A percentile compares a stretch with the other conserved stretches of the same genome.
Conservation (phyloP, 2,888 invertebrate species). For the Tetheella fluctuosa region DNA sequence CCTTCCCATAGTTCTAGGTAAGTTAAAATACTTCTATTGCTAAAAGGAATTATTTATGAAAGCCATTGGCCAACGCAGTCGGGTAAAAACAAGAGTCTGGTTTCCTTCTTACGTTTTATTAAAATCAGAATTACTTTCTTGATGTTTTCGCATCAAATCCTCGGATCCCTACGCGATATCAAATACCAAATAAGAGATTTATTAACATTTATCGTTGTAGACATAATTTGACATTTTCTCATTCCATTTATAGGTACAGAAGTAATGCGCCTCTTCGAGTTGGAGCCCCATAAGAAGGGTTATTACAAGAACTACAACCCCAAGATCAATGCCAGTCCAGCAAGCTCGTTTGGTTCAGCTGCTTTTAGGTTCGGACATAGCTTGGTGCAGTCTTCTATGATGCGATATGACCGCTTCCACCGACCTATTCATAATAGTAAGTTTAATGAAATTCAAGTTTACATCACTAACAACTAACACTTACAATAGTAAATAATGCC, state of each 20-base stretch:
- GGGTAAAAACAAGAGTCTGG: no score
- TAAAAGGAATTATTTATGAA: no score
- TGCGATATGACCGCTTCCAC: constrained; percentile 89
- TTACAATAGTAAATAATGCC: no score
- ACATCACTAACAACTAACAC: no score
- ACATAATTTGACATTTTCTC: background rate
- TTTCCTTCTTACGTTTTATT: background rate
- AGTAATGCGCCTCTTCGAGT: constrained; percentile 89
- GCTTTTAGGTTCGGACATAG: constrained; percentile 95
- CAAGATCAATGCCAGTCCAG: constrained; percentile 88
- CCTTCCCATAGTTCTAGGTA: constrained; percentile 90
- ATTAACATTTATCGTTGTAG: no score
- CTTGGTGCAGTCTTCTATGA: constrained; percentile 90
- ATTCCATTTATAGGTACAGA: constrained; percentile 82
- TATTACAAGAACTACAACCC: constrained; percentile 89
- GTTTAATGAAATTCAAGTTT: constrained; percentile 43
- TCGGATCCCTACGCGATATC: no score
- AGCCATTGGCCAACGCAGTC: no score
- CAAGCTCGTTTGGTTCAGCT: constrained; percentile 91
- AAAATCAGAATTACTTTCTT: background rate
- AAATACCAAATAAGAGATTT: no score
- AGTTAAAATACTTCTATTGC: constrained; percentile 20
- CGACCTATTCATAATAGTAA: constrained; percentile 88
- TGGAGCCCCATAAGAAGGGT: constrained; percentile 87
- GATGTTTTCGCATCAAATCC: background rate